phyloP scores from a whole-genome alignment of 2,113 vertebrate genomes.

The Brienomyrus longianalis region DNA sequence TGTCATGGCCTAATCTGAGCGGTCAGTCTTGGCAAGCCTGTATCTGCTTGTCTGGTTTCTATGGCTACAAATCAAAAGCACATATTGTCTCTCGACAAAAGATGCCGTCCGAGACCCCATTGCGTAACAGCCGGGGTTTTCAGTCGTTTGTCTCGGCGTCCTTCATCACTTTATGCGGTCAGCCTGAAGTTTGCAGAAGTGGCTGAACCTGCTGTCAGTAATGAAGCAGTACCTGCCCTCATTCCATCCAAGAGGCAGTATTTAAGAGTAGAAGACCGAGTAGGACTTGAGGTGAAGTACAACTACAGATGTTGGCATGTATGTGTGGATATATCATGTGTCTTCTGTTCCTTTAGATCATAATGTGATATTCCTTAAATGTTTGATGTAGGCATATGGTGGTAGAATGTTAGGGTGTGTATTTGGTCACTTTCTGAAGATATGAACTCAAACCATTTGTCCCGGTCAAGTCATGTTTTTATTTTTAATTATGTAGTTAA shows the following conservation, averaged over 20 bases:
- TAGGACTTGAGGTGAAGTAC: neutral
- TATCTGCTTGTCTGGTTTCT: slow-evolving; percentile 28
- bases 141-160: neutral
- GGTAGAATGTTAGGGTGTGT: neutral
- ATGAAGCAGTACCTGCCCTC: neutral
- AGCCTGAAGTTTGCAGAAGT: neutral
- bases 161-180: neutral
- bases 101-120: slow-evolving; percentile 5
- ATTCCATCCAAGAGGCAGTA: neutral
- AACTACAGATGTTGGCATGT: neutral
- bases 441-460: neutral
- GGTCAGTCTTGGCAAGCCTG: slow-evolving; percentile 25
- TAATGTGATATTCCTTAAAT: neutral
- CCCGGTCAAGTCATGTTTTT: neutral
- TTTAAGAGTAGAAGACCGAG: neutral
- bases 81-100: slow-evolving; percentile 31
- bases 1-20: slow-evolving; percentile 20
- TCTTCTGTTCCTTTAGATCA: neutral
- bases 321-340: neutral
- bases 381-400: neutral
- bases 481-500: slow-evolving; percentile 8
- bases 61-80: slow-evolving; percentile 30
- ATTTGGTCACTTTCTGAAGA: neutral
- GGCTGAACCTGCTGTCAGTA: neutral
- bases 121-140: slow-evolving; percentile 7